phyloP scores from a whole-genome alignment of 2,888 invertebrate species.

The Macrosoma leucophasiata region DNA sequence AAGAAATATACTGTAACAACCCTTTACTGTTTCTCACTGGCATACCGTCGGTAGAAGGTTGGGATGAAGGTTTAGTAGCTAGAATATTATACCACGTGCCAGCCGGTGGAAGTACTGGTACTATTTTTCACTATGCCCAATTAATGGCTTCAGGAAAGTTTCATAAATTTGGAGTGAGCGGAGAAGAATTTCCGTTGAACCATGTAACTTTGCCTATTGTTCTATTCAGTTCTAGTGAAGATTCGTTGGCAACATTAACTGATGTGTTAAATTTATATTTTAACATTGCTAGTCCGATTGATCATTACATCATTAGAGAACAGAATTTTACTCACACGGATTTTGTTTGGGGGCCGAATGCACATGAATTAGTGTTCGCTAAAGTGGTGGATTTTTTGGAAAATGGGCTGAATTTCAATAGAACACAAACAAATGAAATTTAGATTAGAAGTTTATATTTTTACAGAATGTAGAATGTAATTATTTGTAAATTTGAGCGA shows the following conservation, averaged over 20 bases:
- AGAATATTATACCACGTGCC: conserved; percentile 45
- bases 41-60: conserved; percentile 25
- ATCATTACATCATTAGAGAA: conserved; percentile 42
- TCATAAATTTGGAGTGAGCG: conserved; percentile 36
- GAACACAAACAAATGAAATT: too few species aligned
- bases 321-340: conserved; percentile 47
- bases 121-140: conserved; percentile 51
- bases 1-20: conserved; percentile 42
- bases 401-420: conserved; percentile 26
- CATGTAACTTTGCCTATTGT: conserved; percentile 43
- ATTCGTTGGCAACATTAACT: conserved; percentile 41
- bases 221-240: conserved; percentile 46
- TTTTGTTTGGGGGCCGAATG: conserved; percentile 45
- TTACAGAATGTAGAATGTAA: too few species aligned
- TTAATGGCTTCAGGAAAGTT: conserved; percentile 43
- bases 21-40: conserved; percentile 50
- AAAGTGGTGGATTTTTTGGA: conserved; percentile 42
- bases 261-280: conserved; percentile 45
- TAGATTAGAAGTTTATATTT: too few species aligned
- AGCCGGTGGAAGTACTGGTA: conserved; percentile 50
- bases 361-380: conserved; percentile 35
- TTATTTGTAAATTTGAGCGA: too few species aligned
- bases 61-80: conserved; percentile 37
- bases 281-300: conserved; percentile 42
- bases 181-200: conserved; percentile 34